Percentiles rank a stretch among this genome's conserved stretches.
Conservation (phyloP, 2,797 vertebrate species). For the Hydrolagus colliei region DNA sequence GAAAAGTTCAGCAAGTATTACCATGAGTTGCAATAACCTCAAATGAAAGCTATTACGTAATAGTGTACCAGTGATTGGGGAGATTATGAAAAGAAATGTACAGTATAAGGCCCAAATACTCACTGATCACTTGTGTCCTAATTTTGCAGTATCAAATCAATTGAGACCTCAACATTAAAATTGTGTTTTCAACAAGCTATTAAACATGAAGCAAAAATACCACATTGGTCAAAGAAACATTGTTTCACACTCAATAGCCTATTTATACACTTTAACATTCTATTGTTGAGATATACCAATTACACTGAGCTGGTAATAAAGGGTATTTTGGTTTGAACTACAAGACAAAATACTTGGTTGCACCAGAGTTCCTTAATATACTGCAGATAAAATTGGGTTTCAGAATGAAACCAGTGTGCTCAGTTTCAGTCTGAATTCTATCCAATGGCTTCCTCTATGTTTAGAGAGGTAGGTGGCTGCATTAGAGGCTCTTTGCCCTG, state of each 20-base stretch:
- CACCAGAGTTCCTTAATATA: neutral
- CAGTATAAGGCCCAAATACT: neutral
- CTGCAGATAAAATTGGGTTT: neutral
- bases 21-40: neutral
- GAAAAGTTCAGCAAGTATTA: neutral
- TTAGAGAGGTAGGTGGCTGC: neutral
- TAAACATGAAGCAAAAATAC: neutral
- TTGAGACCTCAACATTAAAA: neutral
- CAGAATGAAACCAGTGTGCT: neutral
- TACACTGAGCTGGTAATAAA: neutral
- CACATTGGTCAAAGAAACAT: neutral
- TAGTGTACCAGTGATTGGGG: neutral
- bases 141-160: neutral
- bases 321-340: neutral
- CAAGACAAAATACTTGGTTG: neutral
- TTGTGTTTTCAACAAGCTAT: neutral
- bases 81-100: neutral
- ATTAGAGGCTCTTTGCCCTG: neutral
- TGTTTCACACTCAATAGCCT: neutral
- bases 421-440: conserved; percentile 1
- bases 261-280: no score
- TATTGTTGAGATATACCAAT: neutral
- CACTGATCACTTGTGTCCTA: neutral
- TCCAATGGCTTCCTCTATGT: neutral
- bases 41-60: conserved; percentile 3